phyloP scores from a whole-genome alignment of 2,888 invertebrate genomes.

The Parthenolecanium corni region DNA sequence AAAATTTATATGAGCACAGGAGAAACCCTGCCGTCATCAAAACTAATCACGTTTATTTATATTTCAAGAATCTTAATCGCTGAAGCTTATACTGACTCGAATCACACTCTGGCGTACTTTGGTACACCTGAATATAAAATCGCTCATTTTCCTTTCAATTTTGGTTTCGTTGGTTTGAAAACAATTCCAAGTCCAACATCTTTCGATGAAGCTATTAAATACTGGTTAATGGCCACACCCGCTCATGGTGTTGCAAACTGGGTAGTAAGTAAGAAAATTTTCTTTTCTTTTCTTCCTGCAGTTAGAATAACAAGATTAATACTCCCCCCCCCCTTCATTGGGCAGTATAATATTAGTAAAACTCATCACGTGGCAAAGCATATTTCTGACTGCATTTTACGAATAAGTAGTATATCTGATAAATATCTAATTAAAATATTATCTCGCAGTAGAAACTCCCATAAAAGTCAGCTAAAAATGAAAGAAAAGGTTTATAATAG shows the following conservation, averaged over 20 bases:
- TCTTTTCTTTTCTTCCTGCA: neutral
- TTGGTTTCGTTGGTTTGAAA: neutral
- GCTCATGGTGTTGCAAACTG: conserved; percentile 18
- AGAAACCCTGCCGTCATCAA: no score
- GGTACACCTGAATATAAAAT: neutral
- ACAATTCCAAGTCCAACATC: neutral
- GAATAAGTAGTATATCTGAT: no score
- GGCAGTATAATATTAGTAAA: no score
- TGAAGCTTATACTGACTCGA: conserved; percentile 4
- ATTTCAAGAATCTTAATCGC: conserved; percentile 12
- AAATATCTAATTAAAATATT: no score
- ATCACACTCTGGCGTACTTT: conserved; percentile 10
- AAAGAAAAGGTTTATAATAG: no score
- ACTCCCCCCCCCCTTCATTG: no score
- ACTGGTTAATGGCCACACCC: conserved; percentile 23
- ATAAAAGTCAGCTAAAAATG: no score
- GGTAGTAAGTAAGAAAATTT: conserved; percentile 24
- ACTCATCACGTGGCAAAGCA: no score
- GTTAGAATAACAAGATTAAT: neutral
- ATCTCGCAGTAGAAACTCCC: no score
- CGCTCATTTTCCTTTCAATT: conserved; percentile 28
- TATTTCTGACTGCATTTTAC: no score
- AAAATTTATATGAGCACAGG: no score
- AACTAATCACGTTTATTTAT: no score
- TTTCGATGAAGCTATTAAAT: neutral